Evolutionary conservation across 2,888 invertebrate genomes (phyloP), one percentile per base, ranked within the genome.

Genomic region (Smittia sp.): DNA sequence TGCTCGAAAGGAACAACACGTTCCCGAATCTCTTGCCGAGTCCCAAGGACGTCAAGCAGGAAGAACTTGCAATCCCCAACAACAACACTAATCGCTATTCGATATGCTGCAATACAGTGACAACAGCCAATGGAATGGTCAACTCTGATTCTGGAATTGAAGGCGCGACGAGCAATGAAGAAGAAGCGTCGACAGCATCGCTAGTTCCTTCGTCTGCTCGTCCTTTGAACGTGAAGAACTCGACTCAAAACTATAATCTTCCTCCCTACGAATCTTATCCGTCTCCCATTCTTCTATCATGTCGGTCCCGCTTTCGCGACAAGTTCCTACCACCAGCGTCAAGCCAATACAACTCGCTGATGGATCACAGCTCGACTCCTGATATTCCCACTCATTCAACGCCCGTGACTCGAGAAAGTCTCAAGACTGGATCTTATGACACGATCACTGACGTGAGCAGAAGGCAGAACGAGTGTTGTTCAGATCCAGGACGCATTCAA

Each of bases 321-420:
- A 82, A 82, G 75, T 76, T 83, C 0, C 78, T 81, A 75, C 83
- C 83, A 6, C 83, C 81, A 0, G 81, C 80, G 0, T 80, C 80
- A 58, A 41, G 24, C 2, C 65, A 65, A 20, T 72, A 24, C 54
- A 72, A 39, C 22, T 62, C 54, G 18, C n/a, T 69, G 2, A 69
- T 41, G 1, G 80, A 81, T 0, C 81, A 82, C 74, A 80, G 80
- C 78, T 83, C 82, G 1, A 82, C 82, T 46, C 82, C 82, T 18
- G 81, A 82, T 76, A 82, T 82, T 76, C 78, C 81, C 73, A 79
- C 76, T 11, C 72, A 73, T 24, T 27, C 77, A 78, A 20, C 68
- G 58, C 24, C 32, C 32, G 25, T 38, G 24, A 22, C 13, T 13
- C 39, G 27, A 18, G 67, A 67, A 1, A 38, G 58, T 38, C 25